Conservation (phyloP, 2,113 vertebrate species). For the Fregetta grallaria region DNA sequence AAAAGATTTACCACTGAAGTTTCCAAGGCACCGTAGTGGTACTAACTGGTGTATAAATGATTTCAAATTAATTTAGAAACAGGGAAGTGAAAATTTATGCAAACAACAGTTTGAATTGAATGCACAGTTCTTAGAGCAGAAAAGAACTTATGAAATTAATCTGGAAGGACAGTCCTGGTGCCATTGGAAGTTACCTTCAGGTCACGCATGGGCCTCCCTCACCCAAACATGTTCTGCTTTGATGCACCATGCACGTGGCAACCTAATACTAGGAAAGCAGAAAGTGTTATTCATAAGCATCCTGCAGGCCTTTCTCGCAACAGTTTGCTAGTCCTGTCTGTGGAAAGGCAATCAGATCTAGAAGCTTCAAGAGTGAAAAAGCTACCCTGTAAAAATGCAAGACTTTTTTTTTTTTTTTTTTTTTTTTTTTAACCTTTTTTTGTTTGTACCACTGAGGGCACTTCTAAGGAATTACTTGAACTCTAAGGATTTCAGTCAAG, state of each 20-base stretch:
- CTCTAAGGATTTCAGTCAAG: background rate
- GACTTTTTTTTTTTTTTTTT: background rate
- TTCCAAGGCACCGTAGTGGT: background rate
- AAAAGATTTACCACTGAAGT: background rate
- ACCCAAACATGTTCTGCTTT: fast-evolving
- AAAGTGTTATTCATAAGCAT: background rate
- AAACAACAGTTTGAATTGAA: background rate
- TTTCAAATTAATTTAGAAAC: background rate
- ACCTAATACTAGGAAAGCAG: background rate
- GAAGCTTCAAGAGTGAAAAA: background rate
- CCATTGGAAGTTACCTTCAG: background rate
- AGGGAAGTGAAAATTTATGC: background rate
- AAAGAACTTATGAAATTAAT: background rate
- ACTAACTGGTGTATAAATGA: background rate
- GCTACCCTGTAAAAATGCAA: background rate
- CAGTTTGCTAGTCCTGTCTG: background rate
- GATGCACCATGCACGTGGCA: fast-evolving
- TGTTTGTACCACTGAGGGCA: background rate
- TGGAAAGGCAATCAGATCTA: background rate
- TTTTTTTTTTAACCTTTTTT: background rate
- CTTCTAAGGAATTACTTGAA: background rate
- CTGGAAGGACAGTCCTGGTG: background rate
- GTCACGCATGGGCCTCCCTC: fast-evolving
- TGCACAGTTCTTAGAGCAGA: background rate
- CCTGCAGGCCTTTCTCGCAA: background rate